Base-by-base conservation (phyloP, 2,113 vertebrate species). In the Mesoclemmys tuberculata region DNA sequence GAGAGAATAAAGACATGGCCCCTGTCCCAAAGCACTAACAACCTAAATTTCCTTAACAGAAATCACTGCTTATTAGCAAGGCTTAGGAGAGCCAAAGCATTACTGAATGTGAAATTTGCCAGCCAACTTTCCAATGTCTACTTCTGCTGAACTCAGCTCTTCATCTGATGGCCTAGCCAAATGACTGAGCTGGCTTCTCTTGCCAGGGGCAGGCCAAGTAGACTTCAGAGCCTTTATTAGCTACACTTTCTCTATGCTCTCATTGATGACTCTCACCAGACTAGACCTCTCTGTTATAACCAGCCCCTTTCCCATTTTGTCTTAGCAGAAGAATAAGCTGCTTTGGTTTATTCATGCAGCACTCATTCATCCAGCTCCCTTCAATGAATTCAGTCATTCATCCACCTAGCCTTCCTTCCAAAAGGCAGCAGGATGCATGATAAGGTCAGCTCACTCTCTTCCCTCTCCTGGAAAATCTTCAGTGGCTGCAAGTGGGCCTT, bases 311-410 rank as follows among this genome's bases (percentile, higher is more conserved):
- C 64, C 64, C 8, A 1, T 8, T 8, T 64, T 44, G 29, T 82
- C 19, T 64, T 48, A 84, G 41, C 24, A 86, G 11, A 90, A 14
- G 61, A 71, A 38, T n/a, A 94, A 13, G 24, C 24, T 90, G 75
- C 21, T 41, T 58, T 82, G 19, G 2, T 87, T 92, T 84, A 46
- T n/a, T 29, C 3, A 11, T 1, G 0, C n/a, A 82, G 4, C 2
- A 4, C 31, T 89, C 75, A 75, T 75, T 80, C 26, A 55, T 35
- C 31, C 38, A 95, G 79, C 64, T 90, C 49, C 29, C 44, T 52
- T 56, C 11, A 54, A 49, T 49, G 5, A 48, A 3, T 10, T 77
- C 29, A 14, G 26, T 35, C 52, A 68, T 87, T 86, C 29, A 55
- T 3, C 48, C 35, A 85, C 2, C 54, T 87, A 48, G 10, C 6